Conservation (phyloP, 2,888 invertebrate genomes). For the Apoda limacodes region DNA sequence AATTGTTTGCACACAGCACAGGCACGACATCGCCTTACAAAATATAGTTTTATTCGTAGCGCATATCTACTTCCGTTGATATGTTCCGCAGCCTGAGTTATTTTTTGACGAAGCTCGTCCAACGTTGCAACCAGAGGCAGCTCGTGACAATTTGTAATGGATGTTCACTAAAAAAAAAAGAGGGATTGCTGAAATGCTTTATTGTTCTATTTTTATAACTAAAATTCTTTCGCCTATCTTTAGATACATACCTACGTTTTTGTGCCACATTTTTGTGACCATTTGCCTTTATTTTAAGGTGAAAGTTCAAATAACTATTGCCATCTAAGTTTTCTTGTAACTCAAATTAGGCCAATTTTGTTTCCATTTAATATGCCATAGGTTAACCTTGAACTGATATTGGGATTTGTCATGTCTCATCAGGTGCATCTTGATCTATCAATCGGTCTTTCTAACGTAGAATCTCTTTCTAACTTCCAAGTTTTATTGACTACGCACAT, state of each 20-base stretch:
- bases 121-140: constrained; percentile 6
- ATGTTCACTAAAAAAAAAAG: too few species aligned
- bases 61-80: constrained; percentile 11
- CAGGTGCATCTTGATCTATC: too few species aligned
- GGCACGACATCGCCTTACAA: constrained; percentile 9
- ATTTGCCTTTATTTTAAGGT: too few species aligned
- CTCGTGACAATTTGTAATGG: too few species aligned
- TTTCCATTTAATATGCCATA: constrained; percentile 20
- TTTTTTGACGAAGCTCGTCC: constrained; percentile 8
- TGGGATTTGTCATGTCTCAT: constrained; percentile 19
- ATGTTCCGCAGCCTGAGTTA: constrained; percentile 8
- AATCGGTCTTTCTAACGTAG: too few species aligned
- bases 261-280: too few species aligned
- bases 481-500: too few species aligned
- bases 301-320: constrained; percentile 11
- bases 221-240: too few species aligned
- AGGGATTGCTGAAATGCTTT: too few species aligned
- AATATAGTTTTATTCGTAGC: constrained; percentile 8
- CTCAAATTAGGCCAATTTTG: constrained; percentile 20
- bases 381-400: constrained; percentile 20
- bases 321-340: constrained; percentile 14
- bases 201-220: too few species aligned
- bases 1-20: neutral
- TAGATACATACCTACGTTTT: too few species aligned
- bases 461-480: too few species aligned